Conservation (phyloP, 1,140 invertebrate genomes). For the Laupala kohalensis region DNA sequence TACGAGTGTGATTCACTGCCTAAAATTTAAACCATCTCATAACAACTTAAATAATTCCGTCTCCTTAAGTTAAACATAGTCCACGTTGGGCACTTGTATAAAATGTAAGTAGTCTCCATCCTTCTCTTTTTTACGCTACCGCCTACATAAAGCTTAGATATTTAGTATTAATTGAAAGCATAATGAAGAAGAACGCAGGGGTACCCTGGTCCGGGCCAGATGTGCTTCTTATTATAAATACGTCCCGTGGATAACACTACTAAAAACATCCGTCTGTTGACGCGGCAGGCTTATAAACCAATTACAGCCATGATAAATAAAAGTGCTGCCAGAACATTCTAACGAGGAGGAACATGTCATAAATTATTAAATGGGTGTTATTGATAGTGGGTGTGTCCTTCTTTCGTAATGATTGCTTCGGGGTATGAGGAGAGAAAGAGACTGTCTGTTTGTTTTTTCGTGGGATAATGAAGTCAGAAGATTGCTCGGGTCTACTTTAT, state of each 20-base stretch:
- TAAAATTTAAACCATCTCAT: no score
- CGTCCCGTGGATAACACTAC: background rate
- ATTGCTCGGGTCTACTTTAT: background rate
- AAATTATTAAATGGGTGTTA: background rate
- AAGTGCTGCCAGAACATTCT: background rate
- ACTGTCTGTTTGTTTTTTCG: background rate
- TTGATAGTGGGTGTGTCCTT: background rate
- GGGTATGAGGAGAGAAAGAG: background rate
- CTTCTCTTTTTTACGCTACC: no score
- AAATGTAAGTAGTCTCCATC: no score
- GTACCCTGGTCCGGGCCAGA: background rate
- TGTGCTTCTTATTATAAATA: background rate
- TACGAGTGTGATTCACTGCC: no score
- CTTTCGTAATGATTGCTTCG: background rate
- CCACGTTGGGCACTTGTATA: no score
- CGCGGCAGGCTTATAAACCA: background rate
- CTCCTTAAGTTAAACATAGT: no score
- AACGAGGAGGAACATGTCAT: background rate
- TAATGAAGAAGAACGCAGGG: background rate
- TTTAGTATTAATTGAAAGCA: background rate
- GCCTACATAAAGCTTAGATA: background rate
- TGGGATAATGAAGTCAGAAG: background rate
- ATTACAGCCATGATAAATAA: background rate
- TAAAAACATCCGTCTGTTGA: background rate
- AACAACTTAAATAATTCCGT: no score